Base-by-base conservation (phyloP, 2,113 vertebrate genomes). In the Origma solitaria region DNA sequence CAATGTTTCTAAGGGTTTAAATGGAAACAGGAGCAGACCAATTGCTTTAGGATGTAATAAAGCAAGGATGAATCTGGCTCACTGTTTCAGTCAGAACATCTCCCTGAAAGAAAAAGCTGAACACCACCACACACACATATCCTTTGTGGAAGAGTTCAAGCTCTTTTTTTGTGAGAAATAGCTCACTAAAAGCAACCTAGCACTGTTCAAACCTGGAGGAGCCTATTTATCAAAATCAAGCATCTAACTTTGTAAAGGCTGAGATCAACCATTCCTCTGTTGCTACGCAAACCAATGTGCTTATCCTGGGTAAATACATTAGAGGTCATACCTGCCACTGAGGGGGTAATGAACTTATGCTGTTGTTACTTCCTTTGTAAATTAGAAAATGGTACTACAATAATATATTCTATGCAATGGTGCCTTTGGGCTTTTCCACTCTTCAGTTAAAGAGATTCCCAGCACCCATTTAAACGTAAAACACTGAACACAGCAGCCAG, bases 261-360 rank as follows among this genome's bases (percentile, higher is more conserved):
- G 82, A 90, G 57, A 70, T 71, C 84, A 91, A 76, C 84, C 33
- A 64, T 68, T 90, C 30, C 50, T 73, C 77, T 49, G 91, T 44
- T 88, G 62, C 96, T 78, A 81, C 0, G 4, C 92, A 97, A 95
- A 94, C 82, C 73, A 68, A 88, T 56, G 90, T 78, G 88, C 75
- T 94, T 94, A n/a, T 38, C 76, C 53, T 76, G 8, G 2, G 38
- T 94, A 96, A 97, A 92, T 62, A 94, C 57, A 94, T 64, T 71
- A 94, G 53, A 86, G 69, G 62, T 96, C 92, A 88, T 61, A 76
- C 80, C 66, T 92, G 68, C 65, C 79, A 40, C 78, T 70, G 73
- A 70, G 54, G 53, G 23, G 57, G 68, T 88, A 95, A 91, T 90
- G 65, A 97, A 88, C 75, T 97, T 92, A 94, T 0, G 51, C 45